Percentiles rank a stretch among this genome's conserved stretches.
phyloP scores from a whole-genome alignment of 2,113 vertebrate genomes.

The Neofelis nebulosa region DNA sequence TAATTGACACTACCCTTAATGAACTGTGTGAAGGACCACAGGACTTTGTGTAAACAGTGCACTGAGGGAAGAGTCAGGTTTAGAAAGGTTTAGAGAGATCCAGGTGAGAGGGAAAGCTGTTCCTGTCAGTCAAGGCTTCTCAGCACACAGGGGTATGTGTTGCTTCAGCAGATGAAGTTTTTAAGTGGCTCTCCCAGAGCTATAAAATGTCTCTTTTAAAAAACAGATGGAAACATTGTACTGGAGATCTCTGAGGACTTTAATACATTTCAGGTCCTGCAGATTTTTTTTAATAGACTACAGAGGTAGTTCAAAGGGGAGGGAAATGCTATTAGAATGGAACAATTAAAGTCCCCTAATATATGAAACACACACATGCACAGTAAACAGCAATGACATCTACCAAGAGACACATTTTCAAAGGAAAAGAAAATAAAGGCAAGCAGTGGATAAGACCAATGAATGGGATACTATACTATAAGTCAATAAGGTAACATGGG shows the following conservation, averaged over 20 bases:
- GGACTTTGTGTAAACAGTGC: background rate
- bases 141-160: background rate
- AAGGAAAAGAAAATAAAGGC: slow-evolving; percentile 40
- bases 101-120: background rate
- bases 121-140: background rate
- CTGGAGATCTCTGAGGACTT: slow-evolving; percentile 17
- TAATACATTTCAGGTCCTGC: slow-evolving; percentile 39
- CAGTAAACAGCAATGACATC: background rate
- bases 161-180: background rate
- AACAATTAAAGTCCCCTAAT: slow-evolving; percentile 41
- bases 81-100: slow-evolving; percentile 4
- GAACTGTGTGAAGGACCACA: slow-evolving; percentile 27
- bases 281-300: background rate
- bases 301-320: slow-evolving; percentile 2
- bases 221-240: slow-evolving; percentile 34
- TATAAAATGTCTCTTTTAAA: slow-evolving; percentile 1
- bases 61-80: slow-evolving; percentile 47
- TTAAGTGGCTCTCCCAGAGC: slow-evolving; percentile 21
- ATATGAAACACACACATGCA: slow-evolving; percentile 7
- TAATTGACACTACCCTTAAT: background rate
- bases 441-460: background rate
- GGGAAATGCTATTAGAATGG: background rate
- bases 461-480: background rate
- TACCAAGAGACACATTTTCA: background rate
- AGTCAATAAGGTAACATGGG: background rate